Evolutionary conservation across 2,797 vertebrate species (phyloP).

Genomic region (Eurystomus glaucurus): DNA sequence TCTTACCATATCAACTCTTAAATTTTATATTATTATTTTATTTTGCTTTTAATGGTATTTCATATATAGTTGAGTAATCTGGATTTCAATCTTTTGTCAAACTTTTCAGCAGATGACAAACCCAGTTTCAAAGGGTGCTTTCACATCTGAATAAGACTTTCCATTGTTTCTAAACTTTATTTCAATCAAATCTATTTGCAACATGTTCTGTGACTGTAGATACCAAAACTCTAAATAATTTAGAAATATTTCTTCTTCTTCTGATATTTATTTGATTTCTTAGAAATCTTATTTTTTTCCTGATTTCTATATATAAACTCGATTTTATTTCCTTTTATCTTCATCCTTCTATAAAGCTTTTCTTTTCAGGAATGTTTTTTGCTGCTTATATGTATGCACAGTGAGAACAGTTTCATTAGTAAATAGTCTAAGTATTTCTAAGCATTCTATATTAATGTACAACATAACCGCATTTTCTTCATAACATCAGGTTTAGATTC

Average conservation of each 20-base stretch:
- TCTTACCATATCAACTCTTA: not conserved
- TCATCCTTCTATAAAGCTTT: not conserved
- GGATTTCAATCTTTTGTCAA: not conserved
- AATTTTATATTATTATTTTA: not conserved
- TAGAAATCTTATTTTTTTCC: not conserved
- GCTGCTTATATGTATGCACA: not conserved
- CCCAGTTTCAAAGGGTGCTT: not conserved
- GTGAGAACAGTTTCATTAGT: not conserved
- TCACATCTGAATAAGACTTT: not conserved
- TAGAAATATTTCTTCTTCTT: not conserved
- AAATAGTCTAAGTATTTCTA: not conserved
- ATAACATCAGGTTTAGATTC: not conserved
- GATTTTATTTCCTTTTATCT: not conserved
- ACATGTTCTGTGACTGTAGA: not conserved
- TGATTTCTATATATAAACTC: not conserved
- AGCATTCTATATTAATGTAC: not conserved
- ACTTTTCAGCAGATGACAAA: not conserved
- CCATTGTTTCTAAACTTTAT: not conserved
- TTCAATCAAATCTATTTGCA: not conserved
- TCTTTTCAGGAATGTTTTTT: not conserved
- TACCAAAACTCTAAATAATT: not conserved
- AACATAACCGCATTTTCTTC: not conserved
- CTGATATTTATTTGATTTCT: not conserved
- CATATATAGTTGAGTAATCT: not conserved
- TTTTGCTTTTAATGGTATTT: rapidly evolving